These are phyloP conservation scores for Heliconius hermathena DNA, from an alignment of 1,140 invertebrate genomes.

Conservation along the genomic window DNA sequence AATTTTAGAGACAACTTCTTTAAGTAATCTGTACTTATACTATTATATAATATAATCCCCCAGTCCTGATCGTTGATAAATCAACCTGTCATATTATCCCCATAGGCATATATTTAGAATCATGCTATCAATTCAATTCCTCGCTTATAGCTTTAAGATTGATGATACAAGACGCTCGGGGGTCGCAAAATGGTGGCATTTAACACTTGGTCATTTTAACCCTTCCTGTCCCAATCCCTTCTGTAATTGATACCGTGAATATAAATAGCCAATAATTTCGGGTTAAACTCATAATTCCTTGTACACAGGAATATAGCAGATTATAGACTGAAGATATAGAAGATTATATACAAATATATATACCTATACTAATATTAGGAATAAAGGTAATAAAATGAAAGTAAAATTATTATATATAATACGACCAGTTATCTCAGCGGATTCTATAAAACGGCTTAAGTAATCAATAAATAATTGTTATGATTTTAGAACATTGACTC, in stretches of 20 bases:
- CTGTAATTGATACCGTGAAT: not conserved
- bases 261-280: not conserved
- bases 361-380: too few species aligned
- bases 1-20: too few species aligned
- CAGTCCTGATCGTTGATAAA: not conserved
- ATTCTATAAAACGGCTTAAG: too few species aligned
- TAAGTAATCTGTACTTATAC: not conserved
- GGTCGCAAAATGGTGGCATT: not conserved
- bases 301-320: too few species aligned
- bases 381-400: not conserved
- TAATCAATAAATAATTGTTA: too few species aligned
- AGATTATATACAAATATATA: too few species aligned
- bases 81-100: slow-evolving; percentile 2
- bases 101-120: not conserved
- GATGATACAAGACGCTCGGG: not conserved
- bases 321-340: too few species aligned
- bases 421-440: too few species aligned
- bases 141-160: slow-evolving; percentile 3
- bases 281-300: not conserved
- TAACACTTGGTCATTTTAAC: not conserved
- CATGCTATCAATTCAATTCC: slow-evolving; percentile 5
- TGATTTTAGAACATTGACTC: too few species aligned
- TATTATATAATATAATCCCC: not conserved
- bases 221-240: not conserved
- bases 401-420: not conserved